Evolutionary conservation across 1,140 invertebrate genomes (phyloP).

Genomic region (Formica selysi): DNA sequence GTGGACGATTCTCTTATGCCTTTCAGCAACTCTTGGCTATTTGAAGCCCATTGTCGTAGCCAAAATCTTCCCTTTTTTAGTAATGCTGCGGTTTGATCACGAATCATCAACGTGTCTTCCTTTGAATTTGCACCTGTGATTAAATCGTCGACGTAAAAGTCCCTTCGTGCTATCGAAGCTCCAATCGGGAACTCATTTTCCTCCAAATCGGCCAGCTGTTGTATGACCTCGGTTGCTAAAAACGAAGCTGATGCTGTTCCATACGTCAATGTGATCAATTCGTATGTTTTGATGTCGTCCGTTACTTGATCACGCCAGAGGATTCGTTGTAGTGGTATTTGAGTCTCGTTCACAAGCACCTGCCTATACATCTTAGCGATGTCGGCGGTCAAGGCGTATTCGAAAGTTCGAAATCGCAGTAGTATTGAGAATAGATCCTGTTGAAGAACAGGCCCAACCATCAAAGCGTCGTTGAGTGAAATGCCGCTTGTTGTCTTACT

Average conservation of each 20-base stretch:
- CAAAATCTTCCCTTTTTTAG: not conserved
- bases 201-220: not conserved
- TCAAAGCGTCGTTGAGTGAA: not conserved
- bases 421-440: not conserved
- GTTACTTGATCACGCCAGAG: not conserved
- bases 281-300: not conserved
- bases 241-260: not conserved
- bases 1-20: not conserved
- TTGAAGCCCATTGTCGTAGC: not conserved
- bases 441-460: not conserved
- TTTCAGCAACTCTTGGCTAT: not conserved
- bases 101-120: not conserved
- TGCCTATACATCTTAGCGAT: not conserved
- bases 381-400: not conserved
- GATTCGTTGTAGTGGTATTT: not conserved
- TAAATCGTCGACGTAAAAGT: not conserved
- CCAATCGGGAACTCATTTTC: not conserved
- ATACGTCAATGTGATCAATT: not conserved
- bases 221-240: not conserved
- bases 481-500: too few relatives aligned
- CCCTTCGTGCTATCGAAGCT: not conserved
- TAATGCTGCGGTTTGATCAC: not conserved
- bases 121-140: not conserved
- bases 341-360: rapidly evolving
- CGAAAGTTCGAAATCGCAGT: not conserved